phyloP scores from a whole-genome alignment of 2,113 vertebrate genomes.

The Brachyistius frenatus region DNA sequence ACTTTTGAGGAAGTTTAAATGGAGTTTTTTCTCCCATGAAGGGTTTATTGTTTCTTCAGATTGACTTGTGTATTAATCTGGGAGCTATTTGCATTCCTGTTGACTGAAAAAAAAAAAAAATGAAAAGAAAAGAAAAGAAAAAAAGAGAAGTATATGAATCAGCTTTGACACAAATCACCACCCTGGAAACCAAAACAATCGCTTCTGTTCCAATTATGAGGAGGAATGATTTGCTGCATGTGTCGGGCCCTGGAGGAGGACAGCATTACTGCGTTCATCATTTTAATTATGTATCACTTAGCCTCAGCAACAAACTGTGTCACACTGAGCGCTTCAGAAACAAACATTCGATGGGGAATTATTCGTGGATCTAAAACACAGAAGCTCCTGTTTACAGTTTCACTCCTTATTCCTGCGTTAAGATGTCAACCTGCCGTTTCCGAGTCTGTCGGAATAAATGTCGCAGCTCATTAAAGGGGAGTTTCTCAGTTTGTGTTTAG shows the following conservation, averaged over 20 bases:
- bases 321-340: neutral
- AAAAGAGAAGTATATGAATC: neutral
- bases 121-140: slow-evolving; percentile 10
- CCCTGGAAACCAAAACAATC: slow-evolving; percentile 16
- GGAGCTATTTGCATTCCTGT: slow-evolving; percentile 18
- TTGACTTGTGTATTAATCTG: slow-evolving; percentile 1
- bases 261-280: slow-evolving; percentile 29
- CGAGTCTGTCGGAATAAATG: no score
- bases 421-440: neutral
- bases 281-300: slow-evolving; percentile 36
- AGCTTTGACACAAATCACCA: slow-evolving; percentile 15
- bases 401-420: neutral
- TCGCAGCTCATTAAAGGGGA: no score
- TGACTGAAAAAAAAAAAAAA: neutral
- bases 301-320: neutral
- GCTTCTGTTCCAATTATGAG: slow-evolving; percentile 23
- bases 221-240: neutral
- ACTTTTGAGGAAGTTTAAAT: no score
- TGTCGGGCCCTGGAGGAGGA: slow-evolving; percentile 9
- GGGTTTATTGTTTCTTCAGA: no score
- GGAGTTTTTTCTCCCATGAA: neutral
- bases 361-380: neutral
- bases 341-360: neutral
- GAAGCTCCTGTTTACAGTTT: neutral
- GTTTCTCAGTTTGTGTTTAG: no score